These are phyloP conservation scores for Atta cephalotes DNA, from an alignment of 1,140 invertebrate species.

Conservation along the genomic window DNA sequence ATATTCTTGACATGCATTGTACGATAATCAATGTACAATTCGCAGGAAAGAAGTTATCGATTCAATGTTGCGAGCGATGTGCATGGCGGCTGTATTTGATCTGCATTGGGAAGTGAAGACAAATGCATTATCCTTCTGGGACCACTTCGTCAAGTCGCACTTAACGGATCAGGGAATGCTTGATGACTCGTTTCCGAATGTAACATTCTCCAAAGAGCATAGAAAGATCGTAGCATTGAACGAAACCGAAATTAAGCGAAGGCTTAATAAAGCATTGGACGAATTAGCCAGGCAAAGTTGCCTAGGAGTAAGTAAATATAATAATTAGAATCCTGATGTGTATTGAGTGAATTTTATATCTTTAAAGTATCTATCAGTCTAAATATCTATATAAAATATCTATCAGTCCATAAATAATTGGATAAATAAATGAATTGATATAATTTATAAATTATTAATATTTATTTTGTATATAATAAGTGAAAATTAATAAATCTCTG, in stretches of 20 bases:
- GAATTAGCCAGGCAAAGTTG: constrained; percentile 89
- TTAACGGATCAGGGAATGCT: constrained; percentile 92
- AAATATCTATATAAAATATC: neutral
- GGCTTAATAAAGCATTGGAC: constrained; percentile 89
- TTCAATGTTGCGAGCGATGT: constrained; percentile 86
- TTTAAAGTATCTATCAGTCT: neutral
- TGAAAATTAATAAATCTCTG: neutral
- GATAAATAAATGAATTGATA: neutral
- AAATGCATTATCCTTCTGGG: constrained; percentile 91
- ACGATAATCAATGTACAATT: constrained; percentile 27
- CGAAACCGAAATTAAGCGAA: constrained; percentile 89
- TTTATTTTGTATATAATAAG: neutral
- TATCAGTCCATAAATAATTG: neutral
- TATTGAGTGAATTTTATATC: neutral
- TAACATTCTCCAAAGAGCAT: constrained; percentile 92
- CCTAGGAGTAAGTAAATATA: constrained; percentile 86
- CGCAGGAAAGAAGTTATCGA: constrained; percentile 79
- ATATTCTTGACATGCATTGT: constrained; percentile 13
- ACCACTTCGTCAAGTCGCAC: constrained; percentile 88
- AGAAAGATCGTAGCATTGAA: constrained; percentile 92
- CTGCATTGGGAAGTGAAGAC: constrained; percentile 93
- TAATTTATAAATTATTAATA: neutral
- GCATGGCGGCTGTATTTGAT: constrained; percentile 89
- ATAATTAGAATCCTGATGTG: neutral
- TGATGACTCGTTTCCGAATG: constrained; percentile 91